Evolutionary conservation across 2,888 invertebrate genomes (phyloP).

Genomic region (Eugnorisma glareosa): DNA sequence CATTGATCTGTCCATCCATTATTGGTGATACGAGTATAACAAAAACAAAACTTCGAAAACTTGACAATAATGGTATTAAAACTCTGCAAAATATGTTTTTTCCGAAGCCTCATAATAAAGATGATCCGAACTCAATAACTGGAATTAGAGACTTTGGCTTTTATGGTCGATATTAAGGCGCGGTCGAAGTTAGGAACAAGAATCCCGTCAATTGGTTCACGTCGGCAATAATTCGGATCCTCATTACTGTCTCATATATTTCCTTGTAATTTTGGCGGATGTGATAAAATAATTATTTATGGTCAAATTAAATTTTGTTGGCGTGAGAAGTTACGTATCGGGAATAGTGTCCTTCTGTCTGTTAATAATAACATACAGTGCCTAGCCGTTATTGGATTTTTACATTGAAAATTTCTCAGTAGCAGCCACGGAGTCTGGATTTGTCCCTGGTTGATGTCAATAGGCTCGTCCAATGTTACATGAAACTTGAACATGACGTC

Average conservation of each 20-base stretch:
- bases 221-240: slow-evolving; percentile 32
- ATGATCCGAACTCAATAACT: slow-evolving; percentile 40
- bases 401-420: not conserved
- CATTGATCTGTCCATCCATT: too few relatives aligned
- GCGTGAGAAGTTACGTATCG: slow-evolving; percentile 3
- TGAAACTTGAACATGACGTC: not conserved
- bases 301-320: slow-evolving; percentile 15
- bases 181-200: slow-evolving; percentile 24
- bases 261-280: slow-evolving; percentile 30
- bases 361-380: not conserved
- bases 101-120: slow-evolving; percentile 32
- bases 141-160: slow-evolving; percentile 44
- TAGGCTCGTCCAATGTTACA: not conserved
- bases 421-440: not conserved
- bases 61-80: slow-evolving; percentile 15
- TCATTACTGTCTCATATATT: slow-evolving; percentile 51
- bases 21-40: not conserved
- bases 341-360: not conserved
- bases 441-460: not conserved
- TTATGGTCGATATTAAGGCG: slow-evolving; percentile 37
- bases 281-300: slow-evolving; percentile 44
- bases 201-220: slow-evolving; percentile 31
- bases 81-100: slow-evolving; percentile 7
- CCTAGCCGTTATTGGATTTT: not conserved
- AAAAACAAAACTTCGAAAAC: slow-evolving; percentile 6